phyloP scores from a whole-genome alignment of 2,888 invertebrate species.

The Clusia tigrina region DNA sequence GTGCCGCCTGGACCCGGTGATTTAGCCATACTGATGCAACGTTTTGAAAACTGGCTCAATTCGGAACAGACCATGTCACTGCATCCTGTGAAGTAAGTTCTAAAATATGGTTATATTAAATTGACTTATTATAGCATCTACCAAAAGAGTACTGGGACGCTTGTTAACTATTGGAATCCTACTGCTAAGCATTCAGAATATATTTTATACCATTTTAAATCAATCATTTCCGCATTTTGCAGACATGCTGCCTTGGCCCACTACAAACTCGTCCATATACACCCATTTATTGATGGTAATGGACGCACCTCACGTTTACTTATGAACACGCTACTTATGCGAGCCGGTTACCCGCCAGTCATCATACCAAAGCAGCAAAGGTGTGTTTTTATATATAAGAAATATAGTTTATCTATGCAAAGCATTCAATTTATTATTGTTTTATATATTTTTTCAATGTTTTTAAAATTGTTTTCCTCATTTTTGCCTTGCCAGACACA shows the following conservation, averaged over 20 bases:
- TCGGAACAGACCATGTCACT: constrained; percentile 84
- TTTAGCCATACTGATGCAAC: constrained; percentile 81
- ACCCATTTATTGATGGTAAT: constrained; percentile 97
- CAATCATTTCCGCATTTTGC: constrained; percentile 27
- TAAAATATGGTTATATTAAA: not conserved
- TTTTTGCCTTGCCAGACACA: constrained; percentile 70
- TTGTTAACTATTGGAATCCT: too few species aligned
- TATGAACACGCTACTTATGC: constrained; percentile 96
- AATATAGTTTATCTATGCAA: not conserved
- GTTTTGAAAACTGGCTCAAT: constrained; percentile 92
- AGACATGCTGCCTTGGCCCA: constrained; percentile 95
- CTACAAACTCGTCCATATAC: constrained; percentile 95
- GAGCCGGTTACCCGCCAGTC: constrained; percentile 94
- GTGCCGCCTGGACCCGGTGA: constrained; percentile 88
- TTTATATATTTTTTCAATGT: not conserved
- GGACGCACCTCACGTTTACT: constrained; percentile 93
- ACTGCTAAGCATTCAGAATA: too few species aligned
- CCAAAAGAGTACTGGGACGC: too few species aligned
- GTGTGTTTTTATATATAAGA: constrained; percentile 44
- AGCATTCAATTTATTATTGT: not conserved
- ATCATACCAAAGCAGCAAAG: constrained; percentile 88
- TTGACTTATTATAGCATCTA: not conserved
- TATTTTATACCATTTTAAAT: not conserved
- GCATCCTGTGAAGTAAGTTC: constrained; percentile 81
- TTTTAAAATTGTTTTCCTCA: constrained; percentile 18